Evolutionary conservation across 2,797 vertebrate species (phyloP).

Genomic region (Karalla daura): DNA sequence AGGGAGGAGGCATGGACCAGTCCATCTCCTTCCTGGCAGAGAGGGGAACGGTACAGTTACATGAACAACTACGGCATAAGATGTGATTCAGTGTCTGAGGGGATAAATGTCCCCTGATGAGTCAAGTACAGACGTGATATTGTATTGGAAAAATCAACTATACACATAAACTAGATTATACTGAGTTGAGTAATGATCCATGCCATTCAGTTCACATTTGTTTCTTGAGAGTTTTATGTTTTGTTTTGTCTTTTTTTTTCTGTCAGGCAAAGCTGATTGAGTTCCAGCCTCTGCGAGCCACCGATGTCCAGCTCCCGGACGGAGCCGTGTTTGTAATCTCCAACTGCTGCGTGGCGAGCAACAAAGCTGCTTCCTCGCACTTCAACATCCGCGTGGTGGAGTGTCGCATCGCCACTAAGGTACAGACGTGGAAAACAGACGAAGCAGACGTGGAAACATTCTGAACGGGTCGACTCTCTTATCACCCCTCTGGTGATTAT

Average conservation of each 20-base stretch:
- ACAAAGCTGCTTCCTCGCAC: slow-evolving; percentile 96
- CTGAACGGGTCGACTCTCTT: too few relatives aligned
- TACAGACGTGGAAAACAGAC: too few relatives aligned
- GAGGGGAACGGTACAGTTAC: slow-evolving; percentile 94
- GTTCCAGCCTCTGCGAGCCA: slow-evolving; percentile 92
- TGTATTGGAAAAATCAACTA: too few relatives aligned
- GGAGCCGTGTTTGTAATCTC: slow-evolving; percentile 96
- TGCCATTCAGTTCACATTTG: neutral
- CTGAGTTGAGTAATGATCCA: neutral
- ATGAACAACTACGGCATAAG: too few relatives aligned
- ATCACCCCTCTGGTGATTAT: too few relatives aligned
- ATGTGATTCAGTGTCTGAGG: too few relatives aligned
- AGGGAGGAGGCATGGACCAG: slow-evolving; percentile 99
- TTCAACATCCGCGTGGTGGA: slow-evolving; percentile 97
- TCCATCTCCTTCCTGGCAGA: slow-evolving; percentile 98
- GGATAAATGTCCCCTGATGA: too few relatives aligned
- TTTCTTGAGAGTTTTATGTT: neutral
- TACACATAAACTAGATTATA: too few relatives aligned
- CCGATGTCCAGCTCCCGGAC: slow-evolving; percentile 91
- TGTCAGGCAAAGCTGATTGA: slow-evolving; percentile 96
- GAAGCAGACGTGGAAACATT: too few relatives aligned
- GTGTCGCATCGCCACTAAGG: slow-evolving; percentile 95
- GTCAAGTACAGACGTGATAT: too few relatives aligned
- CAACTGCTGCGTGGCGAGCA: slow-evolving; percentile 96
- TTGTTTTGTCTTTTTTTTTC: too few relatives aligned